These are phyloP conservation scores for Andrena cerasifolii DNA, from an alignment of 1,140 invertebrate species.

Conservation along the genomic window DNA sequence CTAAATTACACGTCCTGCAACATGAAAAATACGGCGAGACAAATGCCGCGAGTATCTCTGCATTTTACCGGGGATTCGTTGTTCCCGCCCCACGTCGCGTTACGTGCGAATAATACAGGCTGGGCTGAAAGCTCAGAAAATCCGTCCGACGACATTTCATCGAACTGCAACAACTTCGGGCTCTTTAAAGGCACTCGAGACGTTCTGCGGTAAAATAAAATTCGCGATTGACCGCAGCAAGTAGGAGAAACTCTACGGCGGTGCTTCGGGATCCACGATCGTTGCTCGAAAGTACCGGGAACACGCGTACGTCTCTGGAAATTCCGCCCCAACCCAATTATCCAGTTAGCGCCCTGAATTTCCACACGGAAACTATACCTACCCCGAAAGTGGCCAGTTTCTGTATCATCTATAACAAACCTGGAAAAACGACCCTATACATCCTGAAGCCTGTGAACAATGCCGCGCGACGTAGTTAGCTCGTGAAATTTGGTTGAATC, in stretches of 20 bases:
- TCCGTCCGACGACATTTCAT: too few relatives aligned
- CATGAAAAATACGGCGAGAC: slow-evolving; percentile 16
- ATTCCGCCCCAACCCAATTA: neutral
- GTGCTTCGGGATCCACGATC: too few relatives aligned
- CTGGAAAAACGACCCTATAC: neutral
- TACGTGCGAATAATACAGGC: neutral
- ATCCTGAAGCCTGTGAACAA: neutral
- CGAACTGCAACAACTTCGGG: too few relatives aligned
- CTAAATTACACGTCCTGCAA: slow-evolving; percentile 4
- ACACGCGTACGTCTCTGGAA: neutral
- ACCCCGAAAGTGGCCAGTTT: neutral
- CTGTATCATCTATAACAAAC: neutral
- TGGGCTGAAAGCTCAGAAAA: neutral
- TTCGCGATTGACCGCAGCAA: too few relatives aligned
- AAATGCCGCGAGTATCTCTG: neutral
- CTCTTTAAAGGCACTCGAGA: too few relatives aligned
- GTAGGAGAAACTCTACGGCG: too few relatives aligned
- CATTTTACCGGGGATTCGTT: neutral
- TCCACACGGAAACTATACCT: neutral
- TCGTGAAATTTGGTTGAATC: neutral
- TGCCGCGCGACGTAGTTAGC: neutral
- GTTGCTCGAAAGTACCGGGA: neutral
- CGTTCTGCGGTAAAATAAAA: too few relatives aligned
- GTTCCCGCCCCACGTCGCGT: too few relatives aligned
- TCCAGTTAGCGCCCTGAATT: neutral